Conservation (phyloP, 2,797 vertebrate species). For the Liasis olivaceus region DNA sequence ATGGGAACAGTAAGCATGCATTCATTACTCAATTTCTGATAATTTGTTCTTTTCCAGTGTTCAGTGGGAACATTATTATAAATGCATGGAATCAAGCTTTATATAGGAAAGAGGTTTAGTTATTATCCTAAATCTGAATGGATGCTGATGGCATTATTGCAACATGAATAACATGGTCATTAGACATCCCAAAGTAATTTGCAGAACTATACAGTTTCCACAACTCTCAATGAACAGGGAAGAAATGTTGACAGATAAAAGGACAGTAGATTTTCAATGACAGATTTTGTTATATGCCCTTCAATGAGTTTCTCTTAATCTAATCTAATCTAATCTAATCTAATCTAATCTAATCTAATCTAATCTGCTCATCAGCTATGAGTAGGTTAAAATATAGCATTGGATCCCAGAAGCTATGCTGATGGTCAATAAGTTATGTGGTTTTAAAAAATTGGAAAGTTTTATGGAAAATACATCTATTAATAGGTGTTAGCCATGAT, state of each 20-base stretch:
- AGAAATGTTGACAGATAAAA: background rate
- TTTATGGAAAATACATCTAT: background rate
- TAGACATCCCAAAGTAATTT: background rate
- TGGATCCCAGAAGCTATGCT: background rate
- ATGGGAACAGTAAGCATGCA: constrained; percentile 20
- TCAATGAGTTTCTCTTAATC: background rate
- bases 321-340: too few species aligned
- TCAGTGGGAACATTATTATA: background rate
- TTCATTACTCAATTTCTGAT: constrained; percentile 16
- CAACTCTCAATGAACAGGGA: background rate
- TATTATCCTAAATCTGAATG: background rate
- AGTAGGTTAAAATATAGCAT: background rate
- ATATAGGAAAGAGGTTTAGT: background rate
- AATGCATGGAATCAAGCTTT: background rate
- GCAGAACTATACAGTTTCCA: background rate
- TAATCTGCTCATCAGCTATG: too few species aligned
- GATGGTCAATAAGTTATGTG: background rate
- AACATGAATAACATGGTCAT: background rate
- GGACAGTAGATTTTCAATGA: background rate
- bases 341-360: background rate
- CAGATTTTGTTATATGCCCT: background rate
- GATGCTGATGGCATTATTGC: background rate
- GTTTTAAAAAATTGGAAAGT: background rate
- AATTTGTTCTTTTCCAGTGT: constrained; percentile 26
- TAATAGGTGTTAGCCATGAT: background rate